A percentile compares a stretch with the other conserved stretches of the same genome.
Evolutionary conservation across 2,888 invertebrate genomes (phyloP).

Genomic region (Drosophila multiciliata): DNA sequence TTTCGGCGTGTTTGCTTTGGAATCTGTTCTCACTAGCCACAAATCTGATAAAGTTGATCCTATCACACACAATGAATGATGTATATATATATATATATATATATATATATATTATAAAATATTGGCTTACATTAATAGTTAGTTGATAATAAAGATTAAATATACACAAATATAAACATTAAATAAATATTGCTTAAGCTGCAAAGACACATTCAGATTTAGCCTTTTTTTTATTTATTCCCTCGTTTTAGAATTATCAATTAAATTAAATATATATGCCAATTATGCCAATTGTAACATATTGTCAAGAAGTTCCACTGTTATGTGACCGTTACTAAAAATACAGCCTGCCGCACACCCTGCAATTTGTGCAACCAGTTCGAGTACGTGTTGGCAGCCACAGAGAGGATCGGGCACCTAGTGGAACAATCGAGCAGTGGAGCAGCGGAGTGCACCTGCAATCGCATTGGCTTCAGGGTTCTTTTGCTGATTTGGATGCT

Average conservation of each 20-base stretch:
- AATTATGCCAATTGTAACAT: background rate
- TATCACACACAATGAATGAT: constrained; percentile 25
- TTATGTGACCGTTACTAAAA: constrained; percentile 62
- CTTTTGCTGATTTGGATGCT: constrained; percentile 48
- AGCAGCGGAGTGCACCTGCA: background rate
- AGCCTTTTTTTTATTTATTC: background rate
- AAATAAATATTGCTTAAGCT: background rate
- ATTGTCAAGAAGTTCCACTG: constrained; percentile 49
- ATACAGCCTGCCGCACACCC: constrained; percentile 58
- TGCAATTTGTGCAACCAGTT: constrained; percentile 65
- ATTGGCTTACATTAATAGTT: background rate
- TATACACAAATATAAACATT: background rate
- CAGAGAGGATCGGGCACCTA: background rate
- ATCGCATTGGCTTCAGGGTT: background rate
- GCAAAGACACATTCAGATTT: background rate
- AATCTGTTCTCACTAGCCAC: constrained; percentile 65
- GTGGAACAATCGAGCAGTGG: background rate
- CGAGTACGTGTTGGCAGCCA: constrained; percentile 59
- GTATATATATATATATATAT: background rate
- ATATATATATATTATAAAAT: background rate
- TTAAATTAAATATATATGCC: background rate
- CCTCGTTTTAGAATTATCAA: background rate
- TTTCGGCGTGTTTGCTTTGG: constrained; percentile 66
- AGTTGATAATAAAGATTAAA: background rate
- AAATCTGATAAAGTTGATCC: constrained; percentile 39